Base-by-base conservation (phyloP, 1,140 invertebrate species). In the Nomia melanderi region DNA sequence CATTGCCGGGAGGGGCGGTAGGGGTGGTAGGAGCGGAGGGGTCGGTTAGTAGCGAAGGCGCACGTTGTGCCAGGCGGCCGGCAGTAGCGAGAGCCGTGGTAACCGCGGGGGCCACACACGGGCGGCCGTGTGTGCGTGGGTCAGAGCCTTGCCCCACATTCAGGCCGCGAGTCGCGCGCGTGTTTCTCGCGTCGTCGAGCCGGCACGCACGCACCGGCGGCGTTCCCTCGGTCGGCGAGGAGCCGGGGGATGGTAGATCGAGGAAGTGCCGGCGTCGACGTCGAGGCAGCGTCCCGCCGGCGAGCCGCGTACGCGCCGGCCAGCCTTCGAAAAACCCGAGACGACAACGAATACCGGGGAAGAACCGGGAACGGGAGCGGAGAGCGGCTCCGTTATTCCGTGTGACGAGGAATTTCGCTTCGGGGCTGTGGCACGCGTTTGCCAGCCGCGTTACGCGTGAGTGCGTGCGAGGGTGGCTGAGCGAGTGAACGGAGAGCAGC, bases 31-130 rank as follows among this genome's bases (percentile, higher is more conserved):
- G 76, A 5, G 72, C 59, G 66, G 86, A 70, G 78, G 79, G 81
- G 85, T 20, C 17, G 41, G 41, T 90, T 88, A 91, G 90, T 91
- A 90, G 89, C 84, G 83, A 79, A 87, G 90, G 88, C 88, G 87
- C 89, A 91, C 90, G 90, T 91, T 90, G 90, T 89, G 88, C 81
- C 88, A 91, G 90, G 88, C 89, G 89, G 89, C 89, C 89, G 89
- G 89, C 88, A 91, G 90, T 91, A 91, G 88, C 85, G 84, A 88
- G 82, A 83, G 90, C 89, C 90, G 90, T 91, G 90, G 86, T 88
- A 80, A 83, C 88, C 86, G 87, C 88, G 89, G 90, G 89, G 90
- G 86, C 89, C 88, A 89, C 81, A 78, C 83, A 63, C 72, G n/a
- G 33, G 67, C 39, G 50, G 53, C 47, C 17, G 53, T 27, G 59